Evolutionary conservation across 2,888 invertebrate species (phyloP), one percentile per base, ranked within the genome.

Genomic region (Listrodromus nycthemerus): DNA sequence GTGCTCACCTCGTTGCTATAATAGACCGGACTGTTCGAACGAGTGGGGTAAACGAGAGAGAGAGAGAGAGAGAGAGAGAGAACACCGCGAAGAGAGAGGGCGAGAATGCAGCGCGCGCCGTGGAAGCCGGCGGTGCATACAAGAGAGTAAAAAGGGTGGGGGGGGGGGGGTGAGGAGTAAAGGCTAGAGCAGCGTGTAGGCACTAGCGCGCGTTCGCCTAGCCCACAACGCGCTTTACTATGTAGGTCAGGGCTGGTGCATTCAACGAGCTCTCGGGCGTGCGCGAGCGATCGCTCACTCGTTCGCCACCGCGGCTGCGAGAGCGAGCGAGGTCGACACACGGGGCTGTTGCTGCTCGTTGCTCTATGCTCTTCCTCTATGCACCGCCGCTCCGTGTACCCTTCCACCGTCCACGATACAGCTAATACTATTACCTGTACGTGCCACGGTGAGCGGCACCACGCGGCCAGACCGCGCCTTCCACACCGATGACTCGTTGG

Each of bases 171-270:
- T n/a, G n/a, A n/a, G 89, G 91, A 91, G 89, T 89, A 91, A 91
- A 92, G 92, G 92, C 92, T 91, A 90, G 87, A 86, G 55, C 76
- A 79, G 76, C 82, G 80, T 58, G 79, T 86, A 85, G 83, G 85
- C 83, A 83, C 83, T 80, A 89, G 90, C 79, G 45, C 83, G 71
- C 73, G 80, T 52, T 77, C 88, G 91, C 91, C 91, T 91, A 92
- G 92, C 90, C 92, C 91, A 91, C 92, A 91, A 92, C 91, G 89
- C 91, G 91, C 88, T 92, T 91, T 91, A 92, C 92, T 92, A 93
- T 93, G 92, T 93, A 92, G 93, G 93, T 93, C 93, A 93, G 92
- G 93, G 93, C 92, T 93, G 92, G 89, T 91, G 92, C 93, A 93
- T 92, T 92, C 92, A 92, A 89, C 90, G 91, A 92, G 91, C 91